A percentile compares a stretch with the other conserved stretches of the same genome.
Evolutionary conservation across 2,113 vertebrate species (phyloP).

Genomic region (Ovibos moschatus): DNA sequence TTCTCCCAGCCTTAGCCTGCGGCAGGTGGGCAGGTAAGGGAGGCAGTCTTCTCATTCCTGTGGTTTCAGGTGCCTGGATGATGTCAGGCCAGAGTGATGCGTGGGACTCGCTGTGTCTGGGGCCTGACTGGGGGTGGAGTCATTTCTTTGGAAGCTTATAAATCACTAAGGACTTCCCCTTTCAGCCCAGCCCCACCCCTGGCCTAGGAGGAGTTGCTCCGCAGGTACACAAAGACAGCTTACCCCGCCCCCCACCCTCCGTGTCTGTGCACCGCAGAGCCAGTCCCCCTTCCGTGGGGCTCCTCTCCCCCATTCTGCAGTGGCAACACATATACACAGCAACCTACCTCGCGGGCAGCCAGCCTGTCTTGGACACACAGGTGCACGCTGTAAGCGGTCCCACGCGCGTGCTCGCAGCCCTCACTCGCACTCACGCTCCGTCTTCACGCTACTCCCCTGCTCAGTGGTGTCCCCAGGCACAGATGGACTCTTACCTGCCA

Average conservation of each 20-base stretch:
- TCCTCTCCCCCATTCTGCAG: not conserved
- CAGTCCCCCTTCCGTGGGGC: not conserved
- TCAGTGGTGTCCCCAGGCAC: not conserved
- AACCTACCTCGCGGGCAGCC: not conserved
- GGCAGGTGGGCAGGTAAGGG: not conserved
- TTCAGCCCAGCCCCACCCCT: not conserved
- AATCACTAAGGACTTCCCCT: conserved; percentile 40
- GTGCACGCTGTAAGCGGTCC: too few species aligned
- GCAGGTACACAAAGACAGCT: not conserved
- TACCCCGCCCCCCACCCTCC: not conserved
- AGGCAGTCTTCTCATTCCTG: not conserved
- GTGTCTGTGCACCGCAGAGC: not conserved
- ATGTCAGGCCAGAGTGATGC: conserved; percentile 16
- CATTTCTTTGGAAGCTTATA: conserved; percentile 52
- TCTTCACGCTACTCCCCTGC: not conserved
- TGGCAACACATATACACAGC: not conserved
- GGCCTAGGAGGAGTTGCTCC: not conserved
- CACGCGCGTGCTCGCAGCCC: not conserved
- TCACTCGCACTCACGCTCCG: not conserved
- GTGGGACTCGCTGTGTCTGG: not conserved
- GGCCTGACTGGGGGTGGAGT: not conserved
- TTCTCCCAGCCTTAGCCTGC: not conserved
- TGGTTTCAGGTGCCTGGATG: not conserved
- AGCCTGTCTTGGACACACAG: not conserved
- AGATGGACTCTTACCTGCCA: not conserved